These are phyloP conservation scores for Coendou prehensilis DNA, from an alignment of 2,797 vertebrate genomes.

Conservation along the genomic window DNA sequence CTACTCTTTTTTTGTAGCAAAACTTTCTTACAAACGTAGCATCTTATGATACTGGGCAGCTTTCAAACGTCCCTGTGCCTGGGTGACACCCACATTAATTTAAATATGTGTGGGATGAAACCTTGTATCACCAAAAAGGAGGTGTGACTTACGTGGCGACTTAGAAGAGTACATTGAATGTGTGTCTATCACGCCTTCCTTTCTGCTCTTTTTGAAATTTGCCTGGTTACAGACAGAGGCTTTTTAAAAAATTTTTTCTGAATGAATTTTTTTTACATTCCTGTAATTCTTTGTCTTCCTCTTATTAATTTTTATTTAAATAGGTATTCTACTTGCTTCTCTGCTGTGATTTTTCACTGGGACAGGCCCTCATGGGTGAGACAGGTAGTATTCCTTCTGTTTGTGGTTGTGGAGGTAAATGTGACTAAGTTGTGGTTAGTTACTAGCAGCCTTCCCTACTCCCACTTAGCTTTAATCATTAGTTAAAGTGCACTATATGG, in stretches of 20 bases:
- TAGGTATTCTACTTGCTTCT: background rate
- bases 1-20: background rate
- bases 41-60: background rate
- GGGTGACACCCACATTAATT: background rate
- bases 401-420: background rate
- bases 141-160: background rate
- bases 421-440: background rate
- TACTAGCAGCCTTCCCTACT: slow-evolving; percentile 9
- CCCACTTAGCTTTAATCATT: background rate
- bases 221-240: background rate
- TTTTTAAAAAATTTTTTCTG: background rate
- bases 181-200: background rate
- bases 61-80: background rate
- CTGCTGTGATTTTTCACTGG: background rate
- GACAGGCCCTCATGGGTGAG: background rate
- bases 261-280: background rate
- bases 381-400: background rate
- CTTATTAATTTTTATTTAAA: background rate
- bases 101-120: background rate
- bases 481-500: slow-evolving; percentile 36
- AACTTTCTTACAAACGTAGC: background rate
- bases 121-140: background rate
- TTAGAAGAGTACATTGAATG: background rate
- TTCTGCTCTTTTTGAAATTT: background rate
- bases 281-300: background rate